Evolutionary conservation across 2,797 vertebrate species (phyloP).

Genomic region (Ctenosaura bakeri): DNA sequence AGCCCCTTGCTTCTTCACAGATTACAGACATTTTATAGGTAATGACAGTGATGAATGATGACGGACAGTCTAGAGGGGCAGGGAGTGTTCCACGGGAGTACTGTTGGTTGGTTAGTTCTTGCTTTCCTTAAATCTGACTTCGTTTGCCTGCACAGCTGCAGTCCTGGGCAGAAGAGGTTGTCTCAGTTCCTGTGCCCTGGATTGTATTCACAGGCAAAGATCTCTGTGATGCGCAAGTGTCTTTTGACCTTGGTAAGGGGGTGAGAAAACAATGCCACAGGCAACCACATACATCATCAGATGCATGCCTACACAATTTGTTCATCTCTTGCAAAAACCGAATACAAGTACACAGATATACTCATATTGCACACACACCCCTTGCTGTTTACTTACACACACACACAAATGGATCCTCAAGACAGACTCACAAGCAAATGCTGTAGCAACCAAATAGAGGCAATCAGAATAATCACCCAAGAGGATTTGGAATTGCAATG

Average conservation of each 20-base stretch:
- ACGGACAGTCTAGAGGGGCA: not conserved
- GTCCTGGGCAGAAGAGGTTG: not conserved
- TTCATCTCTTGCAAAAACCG: not conserved
- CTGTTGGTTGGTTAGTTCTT: not conserved
- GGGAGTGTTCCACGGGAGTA: not conserved
- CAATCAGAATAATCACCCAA: conserved; percentile 12
- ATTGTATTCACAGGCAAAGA: not conserved
- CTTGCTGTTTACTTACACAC: too few species aligned
- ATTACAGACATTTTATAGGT: conserved; percentile 14
- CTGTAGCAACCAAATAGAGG: not conserved
- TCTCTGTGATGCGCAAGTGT: too few species aligned
- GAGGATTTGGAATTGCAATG: not conserved
- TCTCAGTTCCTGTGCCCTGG: not conserved
- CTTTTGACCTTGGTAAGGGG: not conserved
- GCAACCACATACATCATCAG: not conserved
- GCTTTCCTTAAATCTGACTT: not conserved
- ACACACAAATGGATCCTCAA: not conserved
- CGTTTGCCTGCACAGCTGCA: not conserved
- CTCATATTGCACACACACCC: not conserved
- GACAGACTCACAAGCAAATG: not conserved
- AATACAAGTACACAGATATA: not conserved
- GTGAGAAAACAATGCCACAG: not conserved
- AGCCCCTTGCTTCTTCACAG: conserved; percentile 22
- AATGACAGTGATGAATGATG: not conserved
- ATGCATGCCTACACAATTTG: not conserved